A percentile compares a stretch with the other conserved stretches of the same genome.
These are phyloP conservation scores for Mesoligia furuncula DNA, from an alignment of 2,888 invertebrate species.

Conservation along the genomic window DNA sequence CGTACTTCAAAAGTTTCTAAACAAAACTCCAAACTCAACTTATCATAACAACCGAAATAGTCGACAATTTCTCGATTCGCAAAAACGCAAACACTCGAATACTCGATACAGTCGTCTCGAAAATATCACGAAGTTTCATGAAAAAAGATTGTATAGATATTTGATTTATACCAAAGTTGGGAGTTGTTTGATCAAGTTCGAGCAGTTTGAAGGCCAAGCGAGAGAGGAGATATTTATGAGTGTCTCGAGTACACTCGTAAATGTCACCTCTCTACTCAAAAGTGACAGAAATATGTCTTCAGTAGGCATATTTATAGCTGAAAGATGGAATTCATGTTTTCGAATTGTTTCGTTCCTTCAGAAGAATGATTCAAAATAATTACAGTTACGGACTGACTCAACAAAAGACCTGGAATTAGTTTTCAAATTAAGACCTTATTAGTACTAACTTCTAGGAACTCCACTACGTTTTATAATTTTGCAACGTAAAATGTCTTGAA, in stretches of 20 bases:
- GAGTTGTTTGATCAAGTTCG: slow-evolving; percentile 34
- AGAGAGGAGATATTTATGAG: slow-evolving; percentile 23
- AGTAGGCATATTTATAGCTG: neutral
- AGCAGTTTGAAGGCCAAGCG: slow-evolving; percentile 38
- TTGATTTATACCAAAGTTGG: slow-evolving; percentile 22
- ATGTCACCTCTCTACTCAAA: neutral
- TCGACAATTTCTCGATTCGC: neutral
- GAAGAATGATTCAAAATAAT: neutral
- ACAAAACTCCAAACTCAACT: neutral
- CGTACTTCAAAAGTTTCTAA: slow-evolving; percentile 1
- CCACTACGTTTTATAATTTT: too few relatives aligned
- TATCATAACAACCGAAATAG: neutral
- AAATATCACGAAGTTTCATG: neutral
- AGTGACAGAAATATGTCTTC: slow-evolving; percentile 12
- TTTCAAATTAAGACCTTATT: neutral
- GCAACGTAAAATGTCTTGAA: too few relatives aligned
- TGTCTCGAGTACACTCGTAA: slow-evolving; percentile 10
- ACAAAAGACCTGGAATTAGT: neutral
- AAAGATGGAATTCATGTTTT: neutral
- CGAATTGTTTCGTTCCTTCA: neutral
- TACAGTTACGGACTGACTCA: neutral
- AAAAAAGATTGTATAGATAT: slow-evolving; percentile 3
- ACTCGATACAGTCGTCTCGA: neutral
- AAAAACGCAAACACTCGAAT: neutral
- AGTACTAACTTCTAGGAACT: too few relatives aligned